Conservation (phyloP, 2,797 vertebrate genomes). For the Thamnophis elegans region DNA sequence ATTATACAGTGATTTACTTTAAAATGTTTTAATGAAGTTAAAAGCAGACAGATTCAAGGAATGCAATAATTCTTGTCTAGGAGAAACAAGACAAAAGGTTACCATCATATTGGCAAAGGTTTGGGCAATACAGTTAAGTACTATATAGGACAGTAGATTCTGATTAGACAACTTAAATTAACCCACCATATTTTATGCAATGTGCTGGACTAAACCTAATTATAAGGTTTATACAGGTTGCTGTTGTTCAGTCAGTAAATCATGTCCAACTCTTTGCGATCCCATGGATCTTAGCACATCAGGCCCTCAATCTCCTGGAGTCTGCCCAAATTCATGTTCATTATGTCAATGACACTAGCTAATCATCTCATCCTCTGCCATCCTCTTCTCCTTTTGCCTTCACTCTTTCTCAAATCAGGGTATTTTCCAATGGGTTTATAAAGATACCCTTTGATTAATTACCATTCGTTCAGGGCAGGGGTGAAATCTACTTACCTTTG, state of each 20-base stretch:
- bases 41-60: neutral
- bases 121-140: neutral
- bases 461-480: neutral
- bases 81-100: neutral
- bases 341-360: neutral
- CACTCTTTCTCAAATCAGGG: neutral
- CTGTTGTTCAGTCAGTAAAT: neutral
- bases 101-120: neutral
- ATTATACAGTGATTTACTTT: neutral
- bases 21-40: neutral
- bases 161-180: neutral
- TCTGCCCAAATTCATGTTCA: neutral
- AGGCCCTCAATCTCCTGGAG: neutral
- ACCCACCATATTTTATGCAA: neutral
- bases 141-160: neutral
- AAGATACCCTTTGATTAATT: neutral
- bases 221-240: neutral
- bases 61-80: neutral
- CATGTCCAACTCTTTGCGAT: neutral
- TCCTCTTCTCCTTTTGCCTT: neutral
- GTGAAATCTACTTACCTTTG: too few relatives aligned
- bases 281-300: neutral
- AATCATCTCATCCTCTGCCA: neutral
- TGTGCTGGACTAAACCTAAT: neutral
- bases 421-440: neutral